phyloP scores from a whole-genome alignment of 2,888 invertebrate genomes.

The Nezara viridula region DNA sequence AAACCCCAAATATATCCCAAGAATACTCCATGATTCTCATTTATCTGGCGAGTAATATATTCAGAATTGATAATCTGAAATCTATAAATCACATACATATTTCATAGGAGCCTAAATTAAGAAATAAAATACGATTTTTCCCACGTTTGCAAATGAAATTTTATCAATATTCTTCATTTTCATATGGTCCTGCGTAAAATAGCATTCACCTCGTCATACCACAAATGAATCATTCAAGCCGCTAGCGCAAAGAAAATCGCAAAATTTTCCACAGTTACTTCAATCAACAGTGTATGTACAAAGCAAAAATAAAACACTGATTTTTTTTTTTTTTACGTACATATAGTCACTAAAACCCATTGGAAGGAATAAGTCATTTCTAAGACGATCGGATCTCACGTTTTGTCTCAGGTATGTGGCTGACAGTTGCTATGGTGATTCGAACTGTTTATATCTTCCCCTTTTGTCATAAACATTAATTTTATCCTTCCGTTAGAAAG shows the following conservation, averaged over 20 bases:
- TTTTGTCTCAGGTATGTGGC: not conserved
- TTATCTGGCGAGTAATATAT: not conserved
- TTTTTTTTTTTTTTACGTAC: not conserved
- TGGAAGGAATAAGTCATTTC: not conserved
- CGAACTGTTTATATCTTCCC: conserved; percentile 3
- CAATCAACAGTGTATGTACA: no score
- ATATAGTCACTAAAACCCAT: not conserved
- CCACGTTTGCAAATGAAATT: not conserved
- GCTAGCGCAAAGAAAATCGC: no score
- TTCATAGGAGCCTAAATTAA: not conserved
- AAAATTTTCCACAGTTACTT: no score
- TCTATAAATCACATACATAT: not conserved
- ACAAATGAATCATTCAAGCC: no score
- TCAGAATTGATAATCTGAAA: not conserved
- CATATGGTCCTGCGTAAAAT: not conserved
- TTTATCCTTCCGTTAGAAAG: not conserved
- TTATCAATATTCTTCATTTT: not conserved
- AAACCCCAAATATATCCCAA: not conserved
- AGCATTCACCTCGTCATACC: no score
- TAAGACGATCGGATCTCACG: not conserved
- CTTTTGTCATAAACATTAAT: not conserved
- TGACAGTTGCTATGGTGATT: conserved; percentile 14
- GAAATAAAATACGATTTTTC: not conserved
- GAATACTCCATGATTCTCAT: not conserved
- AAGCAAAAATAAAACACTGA: not conserved